Conservation (phyloP, 2,797 vertebrate species). For the Buceros bicornis region DNA sequence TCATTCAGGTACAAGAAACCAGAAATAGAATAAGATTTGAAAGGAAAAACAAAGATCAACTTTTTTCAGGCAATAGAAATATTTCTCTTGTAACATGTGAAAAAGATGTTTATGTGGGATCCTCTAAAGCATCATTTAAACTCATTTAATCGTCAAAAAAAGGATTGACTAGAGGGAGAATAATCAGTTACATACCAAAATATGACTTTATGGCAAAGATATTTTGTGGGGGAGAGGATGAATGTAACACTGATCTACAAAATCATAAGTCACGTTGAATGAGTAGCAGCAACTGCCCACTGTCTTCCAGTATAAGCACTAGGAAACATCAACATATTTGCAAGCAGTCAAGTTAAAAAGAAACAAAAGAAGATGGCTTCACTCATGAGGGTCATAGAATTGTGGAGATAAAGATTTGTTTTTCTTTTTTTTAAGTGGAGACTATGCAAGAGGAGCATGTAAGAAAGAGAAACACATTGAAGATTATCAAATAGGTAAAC, state of each 20-base stretch:
- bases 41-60: background rate
- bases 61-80: background rate
- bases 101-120: background rate
- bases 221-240: background rate
- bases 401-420: background rate
- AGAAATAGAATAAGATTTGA: background rate
- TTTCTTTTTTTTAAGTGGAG: background rate
- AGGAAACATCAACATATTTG: background rate
- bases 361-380: background rate
- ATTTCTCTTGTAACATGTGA: background rate
- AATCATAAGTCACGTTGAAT: background rate
- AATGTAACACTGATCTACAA: background rate
- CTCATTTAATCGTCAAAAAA: background rate
- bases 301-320: background rate
- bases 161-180: background rate
- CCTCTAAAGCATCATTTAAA: background rate
- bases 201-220: background rate
- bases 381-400: background rate
- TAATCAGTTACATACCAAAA: background rate
- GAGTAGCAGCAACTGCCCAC: background rate
- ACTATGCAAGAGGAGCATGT: background rate
- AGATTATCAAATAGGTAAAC: background rate
- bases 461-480: background rate
- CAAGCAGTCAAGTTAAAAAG: background rate
- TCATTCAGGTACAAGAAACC: background rate